phyloP scores from a whole-genome alignment of 2,113 vertebrate genomes.

The Bufo gargarizans region DNA sequence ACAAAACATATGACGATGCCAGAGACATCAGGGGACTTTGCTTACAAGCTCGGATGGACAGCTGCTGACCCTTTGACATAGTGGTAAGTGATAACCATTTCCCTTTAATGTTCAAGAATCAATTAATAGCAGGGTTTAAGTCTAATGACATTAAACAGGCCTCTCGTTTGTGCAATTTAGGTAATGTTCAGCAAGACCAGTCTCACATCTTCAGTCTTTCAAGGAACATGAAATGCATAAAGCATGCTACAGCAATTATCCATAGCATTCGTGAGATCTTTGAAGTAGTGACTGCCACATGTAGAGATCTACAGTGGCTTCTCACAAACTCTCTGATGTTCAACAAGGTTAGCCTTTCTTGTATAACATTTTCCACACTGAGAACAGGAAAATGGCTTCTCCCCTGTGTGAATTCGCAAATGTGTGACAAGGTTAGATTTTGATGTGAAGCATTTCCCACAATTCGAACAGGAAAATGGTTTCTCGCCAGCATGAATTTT shows the following conservation, averaged over 20 bases:
- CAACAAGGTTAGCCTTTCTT: background rate
- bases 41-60: too few species aligned
- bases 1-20: too few species aligned
- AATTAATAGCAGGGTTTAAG: too few species aligned
- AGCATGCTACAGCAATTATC: background rate
- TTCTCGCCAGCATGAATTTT: background rate
- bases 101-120: too few species aligned
- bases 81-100: too few species aligned
- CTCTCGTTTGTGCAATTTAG: too few species aligned
- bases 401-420: background rate
- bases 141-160: too few species aligned
- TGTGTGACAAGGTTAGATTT: background rate
- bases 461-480: background rate
- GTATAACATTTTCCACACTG: constrained; percentile 33
- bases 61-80: too few species aligned
- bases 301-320: background rate
- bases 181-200: too few species aligned
- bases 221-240: background rate
- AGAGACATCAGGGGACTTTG: too few species aligned
- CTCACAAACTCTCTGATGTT: background rate
- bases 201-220: too few species aligned
- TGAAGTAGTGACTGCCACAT: background rate
- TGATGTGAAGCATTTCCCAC: background rate
- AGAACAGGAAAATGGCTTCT: background rate
- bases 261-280: background rate